Evolutionary conservation across 1,140 invertebrate genomes (phyloP).

Genomic region (Coptotermes formosanus): DNA sequence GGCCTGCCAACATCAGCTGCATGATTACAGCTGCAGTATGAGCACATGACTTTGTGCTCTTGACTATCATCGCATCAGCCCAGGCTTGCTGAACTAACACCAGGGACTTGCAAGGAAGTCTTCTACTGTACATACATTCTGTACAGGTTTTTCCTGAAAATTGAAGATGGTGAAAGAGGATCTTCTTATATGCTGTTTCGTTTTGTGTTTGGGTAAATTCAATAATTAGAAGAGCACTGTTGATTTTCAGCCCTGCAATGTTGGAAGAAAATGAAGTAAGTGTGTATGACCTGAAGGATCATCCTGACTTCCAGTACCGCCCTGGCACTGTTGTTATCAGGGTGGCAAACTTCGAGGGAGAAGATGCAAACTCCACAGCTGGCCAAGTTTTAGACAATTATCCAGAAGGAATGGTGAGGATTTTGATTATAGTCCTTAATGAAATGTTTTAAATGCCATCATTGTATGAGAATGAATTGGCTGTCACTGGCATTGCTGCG

Average conservation of each 20-base stretch:
- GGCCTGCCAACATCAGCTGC: too few relatives aligned
- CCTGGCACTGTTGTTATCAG: conserved; percentile 88
- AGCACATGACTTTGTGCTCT: too few relatives aligned
- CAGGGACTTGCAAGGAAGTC: too few relatives aligned
- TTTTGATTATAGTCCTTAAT: neutral
- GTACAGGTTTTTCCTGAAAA: too few relatives aligned
- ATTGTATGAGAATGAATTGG: neutral
- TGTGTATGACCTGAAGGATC: conserved; percentile 94
- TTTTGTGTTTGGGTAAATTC: neutral
- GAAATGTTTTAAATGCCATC: neutral
- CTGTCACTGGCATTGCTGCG: too few relatives aligned
- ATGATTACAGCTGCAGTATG: too few relatives aligned
- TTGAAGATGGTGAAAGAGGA: too few relatives aligned
- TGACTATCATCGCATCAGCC: too few relatives aligned
- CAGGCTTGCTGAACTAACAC: too few relatives aligned
- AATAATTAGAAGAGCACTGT: too few relatives aligned
- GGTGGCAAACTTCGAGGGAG: conserved; percentile 75
- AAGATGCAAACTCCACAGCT: conserved; percentile 70
- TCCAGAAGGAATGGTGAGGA: conserved; percentile 65
- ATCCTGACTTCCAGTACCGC: conserved; percentile 90
- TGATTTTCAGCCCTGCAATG: conserved; percentile 62
- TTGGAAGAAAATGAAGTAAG: conserved; percentile 79
- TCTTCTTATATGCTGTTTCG: too few relatives aligned
- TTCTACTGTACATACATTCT: too few relatives aligned
- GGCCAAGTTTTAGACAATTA: conserved; percentile 89